Base-by-base conservation (phyloP, 2,113 vertebrate genomes). In the Emydura subglobosa region DNA sequence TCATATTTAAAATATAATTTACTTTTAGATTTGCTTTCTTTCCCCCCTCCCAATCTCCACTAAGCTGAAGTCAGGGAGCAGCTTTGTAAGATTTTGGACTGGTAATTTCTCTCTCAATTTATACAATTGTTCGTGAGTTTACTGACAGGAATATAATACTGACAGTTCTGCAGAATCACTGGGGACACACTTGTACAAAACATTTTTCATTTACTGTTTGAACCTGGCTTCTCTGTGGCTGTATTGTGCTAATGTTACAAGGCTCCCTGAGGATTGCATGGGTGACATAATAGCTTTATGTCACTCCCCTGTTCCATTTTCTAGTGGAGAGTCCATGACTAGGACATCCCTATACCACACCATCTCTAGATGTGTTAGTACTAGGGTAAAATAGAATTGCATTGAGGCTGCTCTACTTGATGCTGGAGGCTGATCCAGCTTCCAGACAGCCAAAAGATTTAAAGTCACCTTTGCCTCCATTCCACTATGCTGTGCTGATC, bases 341-440 rank as follows among this genome's bases (percentile, higher is more conserved):
- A n/a, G 17, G 78, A 21, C 16, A 76, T 34, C 24, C 19, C 76
- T 76, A 3, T 51, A 39, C 24, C 31, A 51, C 31, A 22, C 22
- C 76, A 50, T 2, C 39, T 42, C 0, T 3, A 55, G 10, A 42
- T 87, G 68, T 83, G 29, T 19, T 1, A 0, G 50, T 72, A 76
- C 12, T 2, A 47, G 53, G 44, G 10, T 3, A 50, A n/a, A 5
- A 84, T 12, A 14, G 22, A 19, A 4, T 0, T 2, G 68, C 53
- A 53, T 14, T 57, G 8, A 74, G 21, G 10, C 24, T 17, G 80
- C n/a, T 42, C n/a, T 39, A 14, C 76, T 50, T 79, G 5, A 31
- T 29, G 59, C 31, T 68, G 11, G 7, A 27, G 55, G 53, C 51
- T 53, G 47, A 68, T 39, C n/a, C 57, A 44, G 29, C 7, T 78